Conservation (phyloP, 92 coral and sea anemone genomes). For the Pocillopora grandis region DNA sequence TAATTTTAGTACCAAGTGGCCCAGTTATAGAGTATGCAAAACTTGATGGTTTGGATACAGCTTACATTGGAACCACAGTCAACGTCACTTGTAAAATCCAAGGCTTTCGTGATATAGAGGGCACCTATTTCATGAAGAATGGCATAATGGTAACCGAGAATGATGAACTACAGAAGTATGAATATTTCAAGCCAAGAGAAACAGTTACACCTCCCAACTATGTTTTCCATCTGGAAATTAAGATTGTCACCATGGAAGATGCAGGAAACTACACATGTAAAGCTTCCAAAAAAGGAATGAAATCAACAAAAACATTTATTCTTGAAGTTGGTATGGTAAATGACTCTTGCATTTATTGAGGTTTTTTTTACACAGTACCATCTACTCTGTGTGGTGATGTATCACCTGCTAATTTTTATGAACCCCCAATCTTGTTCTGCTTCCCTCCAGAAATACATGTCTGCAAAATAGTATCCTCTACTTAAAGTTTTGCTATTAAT, state of each 20-base stretch:
- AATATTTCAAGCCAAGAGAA: neutral
- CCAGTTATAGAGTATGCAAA: neutral
- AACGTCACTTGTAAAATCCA: slow-evolving; percentile 18
- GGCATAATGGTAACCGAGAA: neutral
- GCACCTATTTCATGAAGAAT: neutral
- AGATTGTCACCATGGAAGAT: slow-evolving; percentile 28
- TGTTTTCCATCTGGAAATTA: slow-evolving; percentile 13
- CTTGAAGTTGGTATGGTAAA: slow-evolving; percentile 27
- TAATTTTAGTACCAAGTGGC: neutral
- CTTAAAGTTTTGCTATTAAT: no score
- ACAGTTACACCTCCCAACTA: neutral
- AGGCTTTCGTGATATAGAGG: neutral
- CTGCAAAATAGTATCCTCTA: no score
- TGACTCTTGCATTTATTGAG: no score
- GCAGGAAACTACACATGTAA: slow-evolving; percentile 55
- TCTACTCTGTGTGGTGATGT: no score
- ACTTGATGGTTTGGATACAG: neutral
- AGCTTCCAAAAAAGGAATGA: neutral
- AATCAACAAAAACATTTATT: neutral
- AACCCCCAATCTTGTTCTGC: no score
- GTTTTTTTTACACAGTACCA: no score
- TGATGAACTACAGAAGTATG: neutral
- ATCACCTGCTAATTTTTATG: no score
- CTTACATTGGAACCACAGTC: slow-evolving; percentile 5
- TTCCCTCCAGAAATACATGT: no score